Evolutionary conservation across 2,797 vertebrate genomes (phyloP), one percentile per base, ranked within the genome.

Genomic region (Chelon auratus): DNA sequence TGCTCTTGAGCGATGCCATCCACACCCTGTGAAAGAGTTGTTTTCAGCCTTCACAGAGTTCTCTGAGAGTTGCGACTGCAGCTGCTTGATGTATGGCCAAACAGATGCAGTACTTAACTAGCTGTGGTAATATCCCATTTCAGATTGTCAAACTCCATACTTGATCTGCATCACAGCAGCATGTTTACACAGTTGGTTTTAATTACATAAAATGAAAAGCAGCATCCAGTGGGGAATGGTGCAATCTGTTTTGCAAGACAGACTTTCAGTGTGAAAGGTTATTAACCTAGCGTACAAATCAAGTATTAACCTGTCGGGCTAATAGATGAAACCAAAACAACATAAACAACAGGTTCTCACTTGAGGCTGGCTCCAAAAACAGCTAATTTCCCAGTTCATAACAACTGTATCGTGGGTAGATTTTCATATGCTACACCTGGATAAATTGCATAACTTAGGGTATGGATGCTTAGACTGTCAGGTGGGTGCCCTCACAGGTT

Each of bases 41-140:
- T 45, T 48, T 70, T 64, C 33, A 60, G 36, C 8, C 20, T 62
- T 62, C 37, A 14, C 17, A 24, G 47, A 10, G 18, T 22, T 50
- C n/a, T 2, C 11, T 12, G 9, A 20, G 47, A 22, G 47, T 22
- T 47, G 14, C 2, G 2, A 11, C 45, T 48, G 8, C 18, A 11
- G 10, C 18, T 48, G 8, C 18, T 20, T 48, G n/a, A 2, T 48
- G 45, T 20, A 45, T n/a, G 17, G 1, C 1, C 24, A 26, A n/a
- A n/a, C 5, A 17, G 2, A 26, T 26, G 24, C 24, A 26, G 43
- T 7, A 45, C 40, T 14, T 47, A 8, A 17, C 8, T 7, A 18
- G 17, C 45, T n/a, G 7, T 47, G 9, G 45, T 15, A 6, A 9
- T 18, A 20, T 50, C 18, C 18, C 18, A 50, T 22, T 18, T 22